Base-by-base conservation (phyloP, 2,888 invertebrate genomes). In the Criorhina ranunculi region DNA sequence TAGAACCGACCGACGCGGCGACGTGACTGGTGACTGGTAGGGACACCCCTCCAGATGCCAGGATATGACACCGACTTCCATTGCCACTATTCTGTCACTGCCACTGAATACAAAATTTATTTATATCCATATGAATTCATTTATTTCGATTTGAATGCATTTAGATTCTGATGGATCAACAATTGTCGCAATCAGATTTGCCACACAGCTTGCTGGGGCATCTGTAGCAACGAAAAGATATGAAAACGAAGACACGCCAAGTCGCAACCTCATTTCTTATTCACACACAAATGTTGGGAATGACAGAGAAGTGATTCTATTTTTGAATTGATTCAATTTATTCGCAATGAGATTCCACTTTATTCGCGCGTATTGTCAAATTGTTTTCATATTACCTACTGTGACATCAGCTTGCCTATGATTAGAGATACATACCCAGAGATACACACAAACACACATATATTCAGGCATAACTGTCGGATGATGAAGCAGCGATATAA, bases 251-350 rank as follows among this genome's bases (percentile, higher is more conserved):
- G 17, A 19, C 12, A n/a, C 24, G 33, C 31, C 40, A 44, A 59
- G 42, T 55, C 64, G 53, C 19, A 59, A 53, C 35, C 46, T 67
- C 60, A 75, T 73, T 67, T 60, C 60, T 37, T 46, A 53, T 46
- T 49, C 37, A 29, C 24, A 19, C 37, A 37, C 49, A 29, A 75
- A 55, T 60, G 57, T 31, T 12, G 5, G 7, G 4, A 37, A 33
- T 11, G 73, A 31, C 31, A 12, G 35, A 37, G 15, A 51, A 76
- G 15, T 51, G 44, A 59, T 72, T 82, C 70, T 66, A 66, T 77
- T 77, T 77, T 77, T 66, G 46, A 78, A 67, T 78, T 83, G 78
- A 78, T 78, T 78, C 77, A 83, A 83, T 83, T 83, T 78, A 60
- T 55, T 12, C 60, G 67, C 66, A 73, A 67, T 66, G 60, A 59